Percentiles rank a stretch among this genome's conserved stretches.
phyloP scores from a whole-genome alignment of 2,888 invertebrate species.

The Mycalesis mineus region DNA sequence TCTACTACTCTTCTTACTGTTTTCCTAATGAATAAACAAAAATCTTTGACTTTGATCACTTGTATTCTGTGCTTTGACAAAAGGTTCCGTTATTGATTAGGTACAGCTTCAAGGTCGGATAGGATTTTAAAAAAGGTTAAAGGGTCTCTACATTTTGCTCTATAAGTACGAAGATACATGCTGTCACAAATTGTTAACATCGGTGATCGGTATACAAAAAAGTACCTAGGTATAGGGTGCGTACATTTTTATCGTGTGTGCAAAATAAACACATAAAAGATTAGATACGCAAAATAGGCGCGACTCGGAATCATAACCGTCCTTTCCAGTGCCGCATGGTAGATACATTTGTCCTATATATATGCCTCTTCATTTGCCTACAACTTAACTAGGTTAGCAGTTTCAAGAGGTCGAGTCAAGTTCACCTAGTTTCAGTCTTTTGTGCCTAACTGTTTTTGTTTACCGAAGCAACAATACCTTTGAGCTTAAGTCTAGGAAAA shows the following conservation, averaged over 20 bases:
- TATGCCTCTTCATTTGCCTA: slow-evolving; percentile 10
- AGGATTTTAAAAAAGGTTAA: neutral
- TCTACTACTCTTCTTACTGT: too few species aligned
- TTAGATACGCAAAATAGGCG: neutral
- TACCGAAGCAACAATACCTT: slow-evolving; percentile 37
- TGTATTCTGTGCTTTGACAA: too few species aligned
- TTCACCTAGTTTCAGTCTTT: slow-evolving; percentile 42
- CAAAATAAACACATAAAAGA: neutral
- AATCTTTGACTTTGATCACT: too few species aligned
- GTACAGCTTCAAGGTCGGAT: neutral
- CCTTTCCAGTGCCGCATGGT: neutral
- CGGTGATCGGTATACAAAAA: too few species aligned
- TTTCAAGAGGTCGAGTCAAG: slow-evolving; percentile 41
- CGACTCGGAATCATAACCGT: neutral
- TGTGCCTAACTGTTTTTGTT: slow-evolving; percentile 38
- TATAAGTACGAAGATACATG: neutral
- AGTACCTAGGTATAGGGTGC: neutral
- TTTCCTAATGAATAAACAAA: too few species aligned
- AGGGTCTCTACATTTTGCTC: neutral
- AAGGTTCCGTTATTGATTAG: neutral
- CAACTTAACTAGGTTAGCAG: slow-evolving; percentile 35
- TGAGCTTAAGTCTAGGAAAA: neutral
- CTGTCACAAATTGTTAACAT: neutral
- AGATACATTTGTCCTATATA: slow-evolving; percentile 11
- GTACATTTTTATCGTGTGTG: neutral